Evolutionary conservation across 2,113 vertebrate genomes (phyloP).

Genomic region (Anoplopoma fimbria): DNA sequence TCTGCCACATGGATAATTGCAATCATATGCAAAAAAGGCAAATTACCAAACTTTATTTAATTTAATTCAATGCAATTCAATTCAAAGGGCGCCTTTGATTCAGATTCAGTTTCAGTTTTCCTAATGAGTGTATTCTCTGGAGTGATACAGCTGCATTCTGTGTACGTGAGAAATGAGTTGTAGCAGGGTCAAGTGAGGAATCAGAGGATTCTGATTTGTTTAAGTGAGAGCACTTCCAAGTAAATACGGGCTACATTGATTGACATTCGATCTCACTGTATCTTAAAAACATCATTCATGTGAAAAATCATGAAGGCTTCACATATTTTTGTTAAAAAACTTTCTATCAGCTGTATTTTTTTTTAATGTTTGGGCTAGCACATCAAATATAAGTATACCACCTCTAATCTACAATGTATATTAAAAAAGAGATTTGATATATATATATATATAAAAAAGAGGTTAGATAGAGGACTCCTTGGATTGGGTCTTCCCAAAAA

Average conservation of each 20-base stretch:
- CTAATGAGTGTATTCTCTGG: conserved; percentile 39
- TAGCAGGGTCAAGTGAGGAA: conserved; percentile 38
- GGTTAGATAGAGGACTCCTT: not conserved
- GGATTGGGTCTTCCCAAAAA: not conserved
- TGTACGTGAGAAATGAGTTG: conserved; percentile 45
- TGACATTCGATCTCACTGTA: conserved; percentile 19
- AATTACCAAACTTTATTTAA: too few relatives aligned
- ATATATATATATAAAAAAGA: too few relatives aligned
- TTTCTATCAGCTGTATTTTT: not conserved
- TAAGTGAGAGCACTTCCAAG: conserved; percentile 46
- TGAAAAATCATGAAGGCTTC: not conserved
- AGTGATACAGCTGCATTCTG: conserved; percentile 45
- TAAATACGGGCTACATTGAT: conserved; percentile 31
- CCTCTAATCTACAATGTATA: not conserved
- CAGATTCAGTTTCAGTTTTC: conserved; percentile 48
- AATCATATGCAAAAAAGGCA: too few relatives aligned
- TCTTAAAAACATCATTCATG: conserved; percentile 9
- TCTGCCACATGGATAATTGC: too few relatives aligned
- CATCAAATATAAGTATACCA: not conserved
- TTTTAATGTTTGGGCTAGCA: not conserved
- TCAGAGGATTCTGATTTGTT: conserved; percentile 44
- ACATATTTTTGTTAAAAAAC: not conserved
- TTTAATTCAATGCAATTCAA: too few relatives aligned
- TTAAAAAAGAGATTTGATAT: too few relatives aligned
- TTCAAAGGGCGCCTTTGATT: conserved; percentile 34